A percentile compares a stretch with the other conserved stretches of the same genome.
phyloP scores from a whole-genome alignment of 2,113 vertebrate genomes.

The Lonchura striata region DNA sequence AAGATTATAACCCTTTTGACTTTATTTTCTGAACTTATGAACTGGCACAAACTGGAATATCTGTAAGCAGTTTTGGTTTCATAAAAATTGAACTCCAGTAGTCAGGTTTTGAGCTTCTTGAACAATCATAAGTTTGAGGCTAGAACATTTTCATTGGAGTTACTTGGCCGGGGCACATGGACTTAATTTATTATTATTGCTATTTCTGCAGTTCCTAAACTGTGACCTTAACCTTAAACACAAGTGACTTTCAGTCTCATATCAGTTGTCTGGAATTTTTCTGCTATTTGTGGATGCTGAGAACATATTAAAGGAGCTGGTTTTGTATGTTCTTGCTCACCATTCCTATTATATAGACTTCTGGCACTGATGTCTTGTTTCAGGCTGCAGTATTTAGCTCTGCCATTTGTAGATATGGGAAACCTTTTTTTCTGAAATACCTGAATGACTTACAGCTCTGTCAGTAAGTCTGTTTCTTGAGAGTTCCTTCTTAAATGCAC shows the following conservation, averaged over 20 bases:
- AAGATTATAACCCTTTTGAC: background rate
- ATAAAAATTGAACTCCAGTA: background rate
- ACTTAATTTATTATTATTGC: background rate
- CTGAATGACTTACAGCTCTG: background rate
- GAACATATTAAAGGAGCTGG: background rate
- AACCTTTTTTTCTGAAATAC: background rate
- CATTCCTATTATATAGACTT: background rate
- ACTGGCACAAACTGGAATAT: background rate
- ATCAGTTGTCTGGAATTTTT: background rate
- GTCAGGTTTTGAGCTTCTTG: background rate
- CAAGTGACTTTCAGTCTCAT: background rate
- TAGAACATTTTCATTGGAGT: background rate
- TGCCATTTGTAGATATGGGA: background rate
- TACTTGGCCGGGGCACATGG: accelerated
- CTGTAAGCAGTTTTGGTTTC: background rate
- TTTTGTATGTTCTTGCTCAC: background rate
- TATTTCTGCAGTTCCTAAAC: background rate
- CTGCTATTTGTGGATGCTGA: background rate
- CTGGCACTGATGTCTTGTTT: background rate
- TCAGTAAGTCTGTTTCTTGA: background rate
- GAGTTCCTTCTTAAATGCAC: background rate
- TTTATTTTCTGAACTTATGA: background rate
- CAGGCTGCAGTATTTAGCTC: background rate
- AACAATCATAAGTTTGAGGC: background rate
- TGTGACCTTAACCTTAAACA: background rate